These are phyloP conservation scores for Bubo bubo DNA, from an alignment of 2,113 vertebrate species.

Conservation along the genomic window DNA sequence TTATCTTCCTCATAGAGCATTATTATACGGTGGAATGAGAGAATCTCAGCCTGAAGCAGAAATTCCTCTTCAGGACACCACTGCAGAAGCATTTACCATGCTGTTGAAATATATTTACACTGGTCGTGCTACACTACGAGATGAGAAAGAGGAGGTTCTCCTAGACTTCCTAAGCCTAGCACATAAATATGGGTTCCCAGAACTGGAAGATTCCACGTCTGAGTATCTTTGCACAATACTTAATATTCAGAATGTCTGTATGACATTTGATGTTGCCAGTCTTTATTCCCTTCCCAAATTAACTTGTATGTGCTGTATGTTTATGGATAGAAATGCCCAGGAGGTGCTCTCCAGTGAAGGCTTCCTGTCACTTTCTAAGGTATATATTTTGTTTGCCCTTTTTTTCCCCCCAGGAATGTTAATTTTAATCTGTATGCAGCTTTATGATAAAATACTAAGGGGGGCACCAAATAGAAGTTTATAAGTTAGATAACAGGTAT, in stretches of 20 bases:
- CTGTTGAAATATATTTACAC: constrained; percentile 96
- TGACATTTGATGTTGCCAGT: constrained; percentile 96
- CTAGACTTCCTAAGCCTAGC: constrained; percentile 95
- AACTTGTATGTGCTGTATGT: constrained; percentile 91
- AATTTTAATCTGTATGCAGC: neutral
- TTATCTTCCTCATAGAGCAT: constrained; percentile 78
- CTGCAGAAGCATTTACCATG: constrained; percentile 94
- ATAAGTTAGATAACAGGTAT: neutral
- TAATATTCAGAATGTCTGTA: constrained; percentile 93
- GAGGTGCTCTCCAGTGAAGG: constrained; percentile 92
- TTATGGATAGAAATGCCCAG: constrained; percentile 94
- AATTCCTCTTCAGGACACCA: constrained; percentile 92
- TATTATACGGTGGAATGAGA: constrained; percentile 95
- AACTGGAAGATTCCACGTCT: constrained; percentile 93
- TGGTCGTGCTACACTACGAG: constrained; percentile 90
- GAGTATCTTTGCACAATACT: constrained; percentile 96
- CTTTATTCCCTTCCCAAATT: constrained; percentile 91
- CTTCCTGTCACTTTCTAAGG: constrained; percentile 93
- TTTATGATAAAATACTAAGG: neutral
- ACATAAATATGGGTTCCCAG: constrained; percentile 95
- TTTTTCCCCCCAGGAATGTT: neutral
- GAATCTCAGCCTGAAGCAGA: constrained; percentile 95
- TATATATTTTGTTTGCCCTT: constrained; percentile 38
- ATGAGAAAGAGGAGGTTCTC: constrained; percentile 92
- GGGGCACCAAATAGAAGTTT: neutral